Evolutionary conservation across 2,113 vertebrate genomes (phyloP).

Genomic region (Proteles cristata): DNA sequence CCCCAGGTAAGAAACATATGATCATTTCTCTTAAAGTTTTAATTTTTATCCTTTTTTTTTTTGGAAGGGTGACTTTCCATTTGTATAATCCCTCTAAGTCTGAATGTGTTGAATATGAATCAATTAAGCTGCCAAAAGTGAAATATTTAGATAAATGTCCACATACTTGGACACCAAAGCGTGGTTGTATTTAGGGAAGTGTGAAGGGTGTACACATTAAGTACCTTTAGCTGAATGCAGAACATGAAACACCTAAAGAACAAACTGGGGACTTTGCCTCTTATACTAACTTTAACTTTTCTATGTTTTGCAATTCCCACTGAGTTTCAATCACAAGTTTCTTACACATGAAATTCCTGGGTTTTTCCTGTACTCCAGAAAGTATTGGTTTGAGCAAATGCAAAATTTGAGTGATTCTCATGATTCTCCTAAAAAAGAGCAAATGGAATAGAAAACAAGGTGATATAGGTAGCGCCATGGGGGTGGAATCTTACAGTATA

Average conservation of each 20-base stretch:
- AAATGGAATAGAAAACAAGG: not conserved
- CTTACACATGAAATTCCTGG: not conserved
- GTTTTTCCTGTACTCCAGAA: not conserved
- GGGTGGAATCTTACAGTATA: not conserved
- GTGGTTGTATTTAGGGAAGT: not conserved
- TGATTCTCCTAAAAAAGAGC: not conserved
- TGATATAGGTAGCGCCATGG: not conserved
- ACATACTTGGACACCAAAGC: conserved; percentile 17
- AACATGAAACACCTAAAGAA: not conserved
- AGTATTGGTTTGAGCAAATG: not conserved
- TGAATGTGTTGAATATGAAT: not conserved
- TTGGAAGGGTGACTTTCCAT: not conserved
- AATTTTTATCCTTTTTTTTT: not conserved
- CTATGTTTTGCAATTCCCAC: not conserved
- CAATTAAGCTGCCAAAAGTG: conserved; percentile 1
- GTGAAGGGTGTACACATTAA: not conserved
- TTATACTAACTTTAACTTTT: not conserved
- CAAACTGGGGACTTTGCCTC: not conserved
- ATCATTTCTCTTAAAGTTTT: not conserved
- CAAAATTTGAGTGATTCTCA: not conserved
- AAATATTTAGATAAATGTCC: conserved; percentile 2
- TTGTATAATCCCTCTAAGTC: not conserved
- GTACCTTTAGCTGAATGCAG: not conserved
- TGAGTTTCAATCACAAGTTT: not conserved
- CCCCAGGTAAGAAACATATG: conserved; percentile 89